phyloP scores from a whole-genome alignment of 2,888 invertebrate species.

The Sarcophaga caerulescens region DNA sequence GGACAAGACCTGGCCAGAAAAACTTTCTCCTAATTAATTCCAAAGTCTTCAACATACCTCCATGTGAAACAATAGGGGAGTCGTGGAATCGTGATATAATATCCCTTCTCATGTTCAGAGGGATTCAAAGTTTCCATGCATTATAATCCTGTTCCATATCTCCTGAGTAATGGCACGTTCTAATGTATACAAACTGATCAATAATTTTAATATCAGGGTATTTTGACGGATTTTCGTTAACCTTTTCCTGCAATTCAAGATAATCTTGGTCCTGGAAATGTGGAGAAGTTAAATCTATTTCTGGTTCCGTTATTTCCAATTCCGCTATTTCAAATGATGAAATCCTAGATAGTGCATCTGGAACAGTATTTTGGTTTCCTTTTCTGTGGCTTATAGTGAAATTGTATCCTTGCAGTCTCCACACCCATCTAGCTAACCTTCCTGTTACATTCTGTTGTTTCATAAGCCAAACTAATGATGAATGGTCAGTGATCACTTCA shows the following conservation, averaged over 20 bases:
- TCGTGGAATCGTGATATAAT: no score
- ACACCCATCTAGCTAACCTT: conserved; percentile 68
- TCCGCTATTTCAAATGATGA: no score
- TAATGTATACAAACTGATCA: conserved; percentile 27
- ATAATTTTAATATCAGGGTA: conserved; percentile 27
- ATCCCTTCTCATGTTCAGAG: no score
- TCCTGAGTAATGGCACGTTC: conserved; percentile 22
- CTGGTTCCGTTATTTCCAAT: no score
- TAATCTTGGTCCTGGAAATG: conserved; percentile 28
- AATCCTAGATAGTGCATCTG: no score
- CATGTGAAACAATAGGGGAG: no score
- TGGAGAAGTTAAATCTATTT: conserved; percentile 12
- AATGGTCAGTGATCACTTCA: conserved; percentile 69
- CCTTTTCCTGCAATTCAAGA: not conserved
- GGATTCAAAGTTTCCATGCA: no score
- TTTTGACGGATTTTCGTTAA: not conserved
- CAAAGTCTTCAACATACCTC: conserved; percentile 7
- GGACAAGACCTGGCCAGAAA: not conserved
- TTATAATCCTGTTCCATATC: not conserved
- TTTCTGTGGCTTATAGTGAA: no score
- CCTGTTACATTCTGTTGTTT: conserved; percentile 70
- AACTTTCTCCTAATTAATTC: conserved; percentile 16
- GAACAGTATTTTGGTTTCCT: no score
- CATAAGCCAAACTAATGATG: conserved; percentile 70
- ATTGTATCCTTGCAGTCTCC: no score